These are phyloP conservation scores for Solenopsis invicta DNA, from an alignment of 1,140 invertebrate species.

Conservation along the genomic window DNA sequence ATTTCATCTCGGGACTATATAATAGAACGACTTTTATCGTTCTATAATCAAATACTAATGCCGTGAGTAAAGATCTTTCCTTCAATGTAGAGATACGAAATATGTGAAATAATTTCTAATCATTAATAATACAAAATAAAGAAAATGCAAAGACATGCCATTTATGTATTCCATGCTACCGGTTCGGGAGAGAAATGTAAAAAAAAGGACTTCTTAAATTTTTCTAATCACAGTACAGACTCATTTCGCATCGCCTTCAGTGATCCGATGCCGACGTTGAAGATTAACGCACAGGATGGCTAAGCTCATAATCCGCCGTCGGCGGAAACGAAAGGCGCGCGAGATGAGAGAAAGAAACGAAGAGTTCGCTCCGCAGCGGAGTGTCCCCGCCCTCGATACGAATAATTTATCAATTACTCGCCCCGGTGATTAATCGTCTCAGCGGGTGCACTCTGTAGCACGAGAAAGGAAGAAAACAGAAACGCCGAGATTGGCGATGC, in stretches of 20 bases:
- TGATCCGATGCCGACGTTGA: slow-evolving; percentile 51
- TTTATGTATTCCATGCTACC: background rate
- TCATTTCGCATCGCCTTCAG: slow-evolving; percentile 18
- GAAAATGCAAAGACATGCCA: slow-evolving; percentile 1
- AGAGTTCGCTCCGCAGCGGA: slow-evolving; percentile 34
- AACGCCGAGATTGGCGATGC: slow-evolving; percentile 53
- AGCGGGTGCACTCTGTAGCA: slow-evolving; percentile 32
- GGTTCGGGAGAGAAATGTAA: background rate
- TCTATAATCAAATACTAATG: slow-evolving; percentile 16
- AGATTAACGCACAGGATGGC: slow-evolving; percentile 66
- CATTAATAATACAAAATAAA: slow-evolving; percentile 1
- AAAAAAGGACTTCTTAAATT: background rate
- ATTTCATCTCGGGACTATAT: slow-evolving; percentile 64
- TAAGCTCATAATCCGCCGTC: slow-evolving; percentile 56
- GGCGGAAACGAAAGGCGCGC: slow-evolving; percentile 30
- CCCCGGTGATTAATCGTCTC: slow-evolving; percentile 70
- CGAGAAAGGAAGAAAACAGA: slow-evolving; percentile 37
- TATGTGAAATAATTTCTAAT: background rate
- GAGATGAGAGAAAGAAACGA: slow-evolving; percentile 40
- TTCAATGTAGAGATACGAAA: background rate
- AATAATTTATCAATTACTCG: slow-evolving; percentile 73
- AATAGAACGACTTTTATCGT: slow-evolving; percentile 4
- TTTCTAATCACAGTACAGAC: background rate
- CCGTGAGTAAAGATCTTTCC: background rate
- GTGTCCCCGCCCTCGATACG: slow-evolving; percentile 66